Percentiles rank a stretch among this genome's conserved stretches.
phyloP scores from a whole-genome alignment of 2,888 invertebrate species.

The Podabrus alpinus region DNA sequence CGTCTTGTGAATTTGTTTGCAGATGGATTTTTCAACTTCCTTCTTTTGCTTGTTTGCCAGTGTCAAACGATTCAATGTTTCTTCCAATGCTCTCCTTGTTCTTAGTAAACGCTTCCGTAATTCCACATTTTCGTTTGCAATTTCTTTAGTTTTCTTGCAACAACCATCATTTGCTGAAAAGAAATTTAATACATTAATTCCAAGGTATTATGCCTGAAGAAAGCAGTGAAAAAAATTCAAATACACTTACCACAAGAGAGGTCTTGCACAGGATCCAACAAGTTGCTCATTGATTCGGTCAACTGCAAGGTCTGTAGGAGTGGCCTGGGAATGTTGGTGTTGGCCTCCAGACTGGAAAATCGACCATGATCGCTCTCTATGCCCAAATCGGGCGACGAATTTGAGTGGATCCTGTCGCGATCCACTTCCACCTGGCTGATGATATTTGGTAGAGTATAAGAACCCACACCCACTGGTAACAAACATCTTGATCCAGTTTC shows the following conservation, averaged over 20 bases:
- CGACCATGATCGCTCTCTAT: conserved; percentile 81
- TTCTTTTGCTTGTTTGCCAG: conserved; percentile 79
- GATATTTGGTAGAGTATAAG: conserved; percentile 4
- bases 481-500: conserved; percentile 26
- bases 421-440: conserved; percentile 35
- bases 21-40: conserved; percentile 82
- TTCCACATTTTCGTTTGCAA: conserved; percentile 67
- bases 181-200: background rate
- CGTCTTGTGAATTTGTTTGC: conserved; percentile 78
- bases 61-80: conserved; percentile 75
- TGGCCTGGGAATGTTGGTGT: conserved; percentile 56
- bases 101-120: conserved; percentile 71
- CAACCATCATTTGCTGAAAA: conserved; percentile 46
- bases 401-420: conserved; percentile 52
- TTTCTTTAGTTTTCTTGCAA: conserved; percentile 45
- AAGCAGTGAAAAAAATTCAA: background rate
- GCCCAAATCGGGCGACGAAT: conserved; percentile 84
- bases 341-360: conserved; percentile 66
- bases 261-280: conserved; percentile 43
- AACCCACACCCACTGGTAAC: background rate
- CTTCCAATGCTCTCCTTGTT: conserved; percentile 75
- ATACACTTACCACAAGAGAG: conserved; percentile 43
- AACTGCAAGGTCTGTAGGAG: conserved; percentile 56
- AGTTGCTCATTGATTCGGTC: conserved; percentile 52
- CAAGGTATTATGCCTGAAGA: background rate